Evolutionary conservation across 2,888 invertebrate genomes (phyloP), one percentile per base, ranked within the genome.

Genomic region (Petrolisthes cinctipes): DNA sequence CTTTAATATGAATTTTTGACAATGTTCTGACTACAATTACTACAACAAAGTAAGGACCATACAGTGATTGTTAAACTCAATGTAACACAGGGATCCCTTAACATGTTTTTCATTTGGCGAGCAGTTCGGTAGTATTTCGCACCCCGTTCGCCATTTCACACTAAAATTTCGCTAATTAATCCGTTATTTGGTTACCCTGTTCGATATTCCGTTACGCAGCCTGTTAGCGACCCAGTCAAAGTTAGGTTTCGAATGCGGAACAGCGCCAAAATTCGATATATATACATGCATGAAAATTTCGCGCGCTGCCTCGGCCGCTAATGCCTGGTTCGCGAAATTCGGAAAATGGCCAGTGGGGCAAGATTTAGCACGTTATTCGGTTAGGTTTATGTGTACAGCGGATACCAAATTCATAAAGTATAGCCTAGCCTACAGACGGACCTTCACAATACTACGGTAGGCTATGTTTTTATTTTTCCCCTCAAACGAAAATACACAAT

Each of bases 301-400:
- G 71, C 71, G 71, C 17, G 14, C 20, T 20, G 71, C n/a, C 20
- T 71, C 71, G 61, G 61, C 20, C 71, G 71, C 71, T 71, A 71
- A 71, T 71, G 71, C 71, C 20, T 61, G 14, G 71, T 71, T 71
- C 71, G 71, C 71, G 71, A 71, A 71, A 17, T 71, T 71, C 71
- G n/a, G 17, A 20, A n/a, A 71, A 71, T 71, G 71, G 71, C n/a
- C 71, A 14, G 71, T n/a, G 20, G 17, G n/a, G 17, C 17, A n/a
- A 71, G 71, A 71, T 71, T 71, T 71, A 71, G n/a, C 71, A n/a
- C n/a, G 71, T 71, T 71, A n/a, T 71, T 71, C 71, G 71, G 71
- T 71, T n/a, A 20, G 71, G 14, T 71, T 71, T 71, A 71, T 71
- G 71, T n/a, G 71, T n/a, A n/a, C 71, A n/a, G 17, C 71, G 71